These are phyloP conservation scores for Tupaia chinensis DNA, from an alignment of 2,113 vertebrate genomes.

Conservation along the genomic window DNA sequence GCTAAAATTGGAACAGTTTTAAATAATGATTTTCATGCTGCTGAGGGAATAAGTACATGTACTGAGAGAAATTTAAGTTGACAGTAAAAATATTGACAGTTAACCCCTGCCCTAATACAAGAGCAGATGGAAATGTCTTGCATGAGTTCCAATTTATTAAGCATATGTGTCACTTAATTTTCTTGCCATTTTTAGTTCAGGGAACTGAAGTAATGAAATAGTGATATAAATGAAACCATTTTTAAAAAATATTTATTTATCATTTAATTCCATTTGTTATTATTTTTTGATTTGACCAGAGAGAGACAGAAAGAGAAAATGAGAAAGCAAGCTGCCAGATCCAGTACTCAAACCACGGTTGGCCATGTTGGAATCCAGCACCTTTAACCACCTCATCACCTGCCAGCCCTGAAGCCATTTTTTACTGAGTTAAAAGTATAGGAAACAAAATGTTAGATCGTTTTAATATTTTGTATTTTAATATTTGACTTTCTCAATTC, in stretches of 20 bases:
- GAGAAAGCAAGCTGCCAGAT: too few relatives aligned
- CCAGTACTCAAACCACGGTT: too few relatives aligned
- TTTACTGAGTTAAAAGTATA: constrained; percentile 60
- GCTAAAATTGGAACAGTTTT: constrained; percentile 69
- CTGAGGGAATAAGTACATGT: constrained; percentile 64
- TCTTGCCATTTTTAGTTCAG: constrained; percentile 81
- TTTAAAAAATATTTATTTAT: not conserved
- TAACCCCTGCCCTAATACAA: constrained; percentile 83
- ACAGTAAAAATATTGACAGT: constrained; percentile 86
- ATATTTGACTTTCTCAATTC: too few relatives aligned
- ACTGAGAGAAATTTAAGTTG: constrained; percentile 81
- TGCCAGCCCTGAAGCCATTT: constrained; percentile 45
- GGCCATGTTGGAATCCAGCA: too few relatives aligned
- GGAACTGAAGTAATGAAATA: constrained; percentile 80
- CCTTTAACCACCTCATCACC: too few relatives aligned
- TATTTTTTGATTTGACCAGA: too few relatives aligned
- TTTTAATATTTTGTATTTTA: constrained; percentile 59
- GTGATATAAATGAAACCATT: constrained; percentile 80
- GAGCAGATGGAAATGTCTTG: constrained; percentile 85
- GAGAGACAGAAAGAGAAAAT: too few relatives aligned
- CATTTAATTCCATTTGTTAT: too few relatives aligned
- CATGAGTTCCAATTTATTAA: constrained; percentile 87
- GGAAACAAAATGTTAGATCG: constrained; percentile 60
- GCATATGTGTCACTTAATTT: constrained; percentile 87
- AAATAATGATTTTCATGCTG: constrained; percentile 76